Base-by-base conservation (phyloP, 2,113 vertebrate genomes). In the Plotosus lineatus region DNA sequence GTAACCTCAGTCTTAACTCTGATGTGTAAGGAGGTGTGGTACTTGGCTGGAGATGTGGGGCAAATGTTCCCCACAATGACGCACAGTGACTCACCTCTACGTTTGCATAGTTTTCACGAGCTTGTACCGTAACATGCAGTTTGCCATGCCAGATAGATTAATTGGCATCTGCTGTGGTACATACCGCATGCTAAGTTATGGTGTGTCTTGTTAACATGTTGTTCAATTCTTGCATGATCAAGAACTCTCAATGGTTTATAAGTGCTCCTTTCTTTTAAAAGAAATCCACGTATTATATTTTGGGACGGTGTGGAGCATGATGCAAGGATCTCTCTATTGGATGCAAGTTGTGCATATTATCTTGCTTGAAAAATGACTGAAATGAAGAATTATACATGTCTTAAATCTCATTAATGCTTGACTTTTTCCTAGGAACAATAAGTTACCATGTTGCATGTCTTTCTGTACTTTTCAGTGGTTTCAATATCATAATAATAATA, bases 1-100 rank as follows among this genome's bases (percentile, higher is more conserved):
- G 96, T 88, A 97, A 96, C 91, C 94, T 98, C 86, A 96, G 96
- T 89, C 95, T 97, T 86, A 99, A 98, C 87, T 98, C 96, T 0
- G 97, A 99, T 51, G 96, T 97, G 87, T 98, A 91, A 95, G 88
- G 55, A 75, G 42, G 33, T 55, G 14, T 26, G 42, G 65, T 73
- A 69, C 56, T 69, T 3, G 17, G 65, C 91, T 93, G 86, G 94
- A 86, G 91, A 89, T 82, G 0, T 33, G 56, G 60, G 55, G 40
- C 38, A 82, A 55, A n/a, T 33, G 50, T 65, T 56, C 66, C 60
- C 51, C 60, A 51, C 75, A 55, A 15, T 33, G 31, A 65, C 21
- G 73, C 33, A 75, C 72, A 77, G 50, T 51, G 65, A 83, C 72
- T 82, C 61, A n/a, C 86, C 83, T 89, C 80, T 87, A 86, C 77